Evolutionary conservation across 2,888 invertebrate species (phyloP), one percentile per base, ranked within the genome.

Genomic region (Drosophila peninsularis): DNA sequence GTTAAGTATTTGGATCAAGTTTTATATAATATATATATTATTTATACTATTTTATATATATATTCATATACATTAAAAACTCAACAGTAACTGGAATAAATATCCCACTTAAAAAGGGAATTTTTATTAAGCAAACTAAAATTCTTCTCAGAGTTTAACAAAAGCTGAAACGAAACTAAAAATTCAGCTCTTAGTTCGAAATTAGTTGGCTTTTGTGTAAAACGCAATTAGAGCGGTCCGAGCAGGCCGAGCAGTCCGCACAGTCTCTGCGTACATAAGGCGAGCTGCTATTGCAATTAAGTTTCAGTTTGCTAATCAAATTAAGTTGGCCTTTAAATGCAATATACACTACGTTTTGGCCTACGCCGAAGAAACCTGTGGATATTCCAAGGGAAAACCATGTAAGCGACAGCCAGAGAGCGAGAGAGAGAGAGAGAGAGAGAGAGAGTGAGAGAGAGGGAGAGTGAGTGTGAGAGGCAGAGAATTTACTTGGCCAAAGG

Each of bases 401-500:
- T 75, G 78, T 75, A 56, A 57, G 74, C 50, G 6, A 39, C 17
- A 45, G 45, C 42, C 6, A 21, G 7, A 24, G 5, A 5, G 27
- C 5, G n/a, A 14, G 39, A 37, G 27, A 5, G 27, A 24, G 44
- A 9, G 24, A 24, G 9, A 24, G 44, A 4, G 10, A n/a, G 44
- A 14, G 9, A 14, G 4, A 6, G 24, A 24, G 1, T 0, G 5
- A 5, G 19, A 0, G 50, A 5, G 2, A 24, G 24, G 36, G 42
- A 4, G 44, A 7, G 45, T 1, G 42, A 7, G 45, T 0, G 45
- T 10, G 45, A 10, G n/a, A 17, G 10, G 27, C 17, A 11, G 64
- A 60, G 75, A 77, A 84, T 87, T 84, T 85, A 87, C 84, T 85
- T 84, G 85, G 85, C 36, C 88, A 80, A 72, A 86, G 85, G 85